phyloP scores from a whole-genome alignment of 2,797 vertebrate genomes.

The Cryptoprocta ferox region DNA sequence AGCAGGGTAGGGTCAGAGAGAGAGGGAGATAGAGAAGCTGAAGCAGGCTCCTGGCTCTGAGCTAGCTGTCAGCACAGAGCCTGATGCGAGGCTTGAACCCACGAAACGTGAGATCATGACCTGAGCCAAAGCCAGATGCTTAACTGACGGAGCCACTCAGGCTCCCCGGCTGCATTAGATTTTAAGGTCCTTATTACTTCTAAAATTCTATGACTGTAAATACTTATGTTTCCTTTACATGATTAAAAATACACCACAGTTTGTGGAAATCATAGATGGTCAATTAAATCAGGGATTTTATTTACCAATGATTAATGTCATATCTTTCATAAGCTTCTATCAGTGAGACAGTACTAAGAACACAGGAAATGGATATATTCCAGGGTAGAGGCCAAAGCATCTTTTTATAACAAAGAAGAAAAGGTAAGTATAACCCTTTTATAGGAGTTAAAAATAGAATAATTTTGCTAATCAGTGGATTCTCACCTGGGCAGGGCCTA shows the following conservation, averaged over 20 bases:
- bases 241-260: background rate
- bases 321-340: background rate
- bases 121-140: too few species aligned
- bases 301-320: background rate
- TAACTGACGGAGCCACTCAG: too few species aligned
- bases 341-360: background rate
- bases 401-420: background rate
- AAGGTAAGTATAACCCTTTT: background rate
- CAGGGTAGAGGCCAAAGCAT: background rate
- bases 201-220: background rate
- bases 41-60: too few species aligned
- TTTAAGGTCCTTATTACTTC: background rate
- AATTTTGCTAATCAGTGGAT: too few species aligned
- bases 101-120: too few species aligned
- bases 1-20: too few species aligned
- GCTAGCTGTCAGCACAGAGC: too few species aligned
- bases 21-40: too few species aligned
- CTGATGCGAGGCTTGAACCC: too few species aligned
- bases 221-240: background rate
- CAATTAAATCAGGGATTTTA: background rate
- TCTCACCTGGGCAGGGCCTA: conserved; percentile 94
- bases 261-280: background rate
- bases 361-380: background rate
- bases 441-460: background rate
- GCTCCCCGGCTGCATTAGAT: background rate